Evolutionary conservation across 2,888 invertebrate species (phyloP), one percentile per base, ranked within the genome.

Genomic region (Spodoptera littoralis): DNA sequence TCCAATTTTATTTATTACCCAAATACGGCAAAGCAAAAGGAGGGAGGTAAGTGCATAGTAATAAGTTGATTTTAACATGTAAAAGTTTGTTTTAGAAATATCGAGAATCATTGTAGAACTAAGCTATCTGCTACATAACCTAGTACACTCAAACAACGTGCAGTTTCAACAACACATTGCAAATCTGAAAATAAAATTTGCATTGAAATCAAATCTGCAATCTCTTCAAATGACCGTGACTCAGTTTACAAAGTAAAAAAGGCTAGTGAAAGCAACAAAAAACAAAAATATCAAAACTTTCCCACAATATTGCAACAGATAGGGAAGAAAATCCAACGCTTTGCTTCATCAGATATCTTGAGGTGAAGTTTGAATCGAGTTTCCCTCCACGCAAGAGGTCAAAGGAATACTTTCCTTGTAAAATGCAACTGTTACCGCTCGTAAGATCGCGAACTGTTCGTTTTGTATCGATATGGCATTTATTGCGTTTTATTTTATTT

Each of bases 271-370:
- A 46, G 4, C 12, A 44, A n/a, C 6, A 22, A 58, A 18, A 61
- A 43, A 48, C 13, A 58, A 41, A 46, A 46, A 55, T 57, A 30
- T 13, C 50, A 49, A 72, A 64, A 65, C 52, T 54, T 60, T 41
- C n/a, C 49, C 56, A 51, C 72, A 65, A 76, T 72, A 65, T 77
- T 80, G 81, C 80, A 82, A 87, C 77, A 77, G 76, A 61, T 72
- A 68, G 81, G 80, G 82, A 82, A 82, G 82, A 84, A 81, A 81
- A 76, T 71, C 67, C 53, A 59, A 8, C 84, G 80, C 85, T 88
- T 87, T 86, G 84, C 84, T 80, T 86, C 88, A 88, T 88, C 89
- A 88, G 82, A 85, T 84, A 85, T 81, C 80, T 82, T 77, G 76
- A 81, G 59, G 74, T 62, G 55, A 87, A 87, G 80, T 86, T 85